These are phyloP conservation scores for Tiliqua scincoides DNA, from an alignment of 2,113 vertebrate species.

Conservation along the genomic window DNA sequence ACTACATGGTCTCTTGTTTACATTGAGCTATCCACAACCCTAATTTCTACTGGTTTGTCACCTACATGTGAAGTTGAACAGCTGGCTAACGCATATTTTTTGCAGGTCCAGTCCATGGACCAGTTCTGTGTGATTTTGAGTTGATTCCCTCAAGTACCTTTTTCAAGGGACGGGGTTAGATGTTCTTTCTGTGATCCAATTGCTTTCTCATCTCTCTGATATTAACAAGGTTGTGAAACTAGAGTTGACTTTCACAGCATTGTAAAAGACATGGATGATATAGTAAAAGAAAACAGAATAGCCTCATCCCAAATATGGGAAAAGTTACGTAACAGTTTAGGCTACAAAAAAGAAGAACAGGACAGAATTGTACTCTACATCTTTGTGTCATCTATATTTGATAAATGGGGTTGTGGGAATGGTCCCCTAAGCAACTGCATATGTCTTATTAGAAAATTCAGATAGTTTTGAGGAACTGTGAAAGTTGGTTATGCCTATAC, in stretches of 20 bases:
- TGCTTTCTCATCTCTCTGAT: background rate
- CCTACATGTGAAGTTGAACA: no score
- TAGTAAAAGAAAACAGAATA: background rate
- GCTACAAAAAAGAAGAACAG: background rate
- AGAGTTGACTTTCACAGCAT: background rate
- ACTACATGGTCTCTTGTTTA: no score
- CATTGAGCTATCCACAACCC: no score
- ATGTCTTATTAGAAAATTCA: background rate
- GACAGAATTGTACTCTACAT: background rate
- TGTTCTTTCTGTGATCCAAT: background rate
- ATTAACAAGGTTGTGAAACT: background rate
- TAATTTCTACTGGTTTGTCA: no score
- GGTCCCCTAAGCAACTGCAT: background rate
- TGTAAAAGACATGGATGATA: background rate
- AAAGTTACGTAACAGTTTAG: background rate
- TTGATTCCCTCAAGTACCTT: background rate
- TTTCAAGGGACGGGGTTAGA: no score
- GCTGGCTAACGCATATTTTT: background rate
- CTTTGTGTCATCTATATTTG: background rate
- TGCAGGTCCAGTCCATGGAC: background rate
- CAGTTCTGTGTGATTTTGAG: background rate
- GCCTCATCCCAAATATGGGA: no score
- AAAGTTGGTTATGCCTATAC: background rate
- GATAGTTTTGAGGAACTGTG: no score
- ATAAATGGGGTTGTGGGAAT: background rate